Conservation (phyloP, 2,888 invertebrate genomes). For the Lithophane leautieri region DNA sequence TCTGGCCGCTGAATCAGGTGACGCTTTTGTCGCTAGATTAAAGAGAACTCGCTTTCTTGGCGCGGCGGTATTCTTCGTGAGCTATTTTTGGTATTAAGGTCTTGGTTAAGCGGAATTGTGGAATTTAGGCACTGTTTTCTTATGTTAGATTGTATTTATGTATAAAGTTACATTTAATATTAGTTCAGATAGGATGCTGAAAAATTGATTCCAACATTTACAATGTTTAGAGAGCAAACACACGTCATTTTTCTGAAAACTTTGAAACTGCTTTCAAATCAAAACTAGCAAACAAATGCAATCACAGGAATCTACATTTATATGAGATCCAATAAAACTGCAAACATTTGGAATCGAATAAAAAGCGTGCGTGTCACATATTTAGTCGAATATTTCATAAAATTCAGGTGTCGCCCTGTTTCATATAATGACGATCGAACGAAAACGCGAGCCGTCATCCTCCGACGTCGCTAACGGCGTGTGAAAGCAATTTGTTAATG, state of each 20-base stretch:
- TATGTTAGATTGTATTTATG: conserved; percentile 44
- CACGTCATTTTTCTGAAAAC: background rate
- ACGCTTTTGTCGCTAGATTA: conserved; percentile 90
- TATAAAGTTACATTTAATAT: background rate
- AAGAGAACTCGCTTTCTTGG: conserved; percentile 88
- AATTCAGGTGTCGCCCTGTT: conserved; percentile 36
- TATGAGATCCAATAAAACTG: conserved; percentile 44
- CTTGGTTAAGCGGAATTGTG: conserved; percentile 72
- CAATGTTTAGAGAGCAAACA: background rate
- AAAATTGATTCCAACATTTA: background rate
- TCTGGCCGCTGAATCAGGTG: conserved; percentile 88
- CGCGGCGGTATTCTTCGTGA: conserved; percentile 76
- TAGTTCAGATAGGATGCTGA: background rate
- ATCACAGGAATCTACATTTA: conserved; percentile 43
- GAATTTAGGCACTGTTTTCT: conserved; percentile 62
- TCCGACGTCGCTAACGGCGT: conserved; percentile 72
- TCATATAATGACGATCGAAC: conserved; percentile 36
- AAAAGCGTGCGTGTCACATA: conserved; percentile 37
- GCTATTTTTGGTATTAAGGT: conserved; percentile 86
- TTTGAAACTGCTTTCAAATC: conserved; percentile 1
- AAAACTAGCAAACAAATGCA: conserved; percentile 35
- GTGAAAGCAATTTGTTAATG: conserved; percentile 85
- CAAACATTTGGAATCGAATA: conserved; percentile 34
- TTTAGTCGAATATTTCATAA: conserved; percentile 42
- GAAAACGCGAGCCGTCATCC: conserved; percentile 70